These are phyloP conservation scores for Pangasius djambal DNA, from an alignment of 2,797 vertebrate species.

Conservation along the genomic window DNA sequence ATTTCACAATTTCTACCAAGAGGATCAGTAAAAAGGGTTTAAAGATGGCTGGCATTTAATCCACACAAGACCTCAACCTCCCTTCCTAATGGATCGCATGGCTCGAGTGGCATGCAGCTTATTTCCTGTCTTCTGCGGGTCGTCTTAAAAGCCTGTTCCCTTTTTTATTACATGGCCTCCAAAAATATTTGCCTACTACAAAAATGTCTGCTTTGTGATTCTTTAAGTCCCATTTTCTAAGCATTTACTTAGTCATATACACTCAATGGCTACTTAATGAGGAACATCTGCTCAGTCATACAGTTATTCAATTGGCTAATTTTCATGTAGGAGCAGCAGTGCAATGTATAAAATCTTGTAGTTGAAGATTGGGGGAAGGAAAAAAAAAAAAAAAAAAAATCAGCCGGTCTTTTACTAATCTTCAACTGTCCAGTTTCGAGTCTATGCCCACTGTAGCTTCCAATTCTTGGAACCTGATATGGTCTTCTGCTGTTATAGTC, in stretches of 20 bases:
- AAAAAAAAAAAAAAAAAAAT: neutral
- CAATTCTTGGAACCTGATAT: neutral
- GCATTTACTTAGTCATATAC: neutral
- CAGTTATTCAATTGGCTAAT: neutral
- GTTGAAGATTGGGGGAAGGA: neutral
- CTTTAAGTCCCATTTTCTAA: too few species aligned
- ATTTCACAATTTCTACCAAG: neutral
- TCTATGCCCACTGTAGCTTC: neutral
- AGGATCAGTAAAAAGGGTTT: neutral
- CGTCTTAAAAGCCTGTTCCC: conserved; percentile 72
- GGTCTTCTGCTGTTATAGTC: neutral
- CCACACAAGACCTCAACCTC: neutral
- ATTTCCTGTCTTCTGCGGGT: conserved; percentile 64
- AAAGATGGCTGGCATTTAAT: conserved; percentile 6
- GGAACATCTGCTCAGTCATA: neutral
- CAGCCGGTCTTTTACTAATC: neutral
- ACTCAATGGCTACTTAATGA: neutral
- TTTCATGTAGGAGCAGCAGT: neutral
- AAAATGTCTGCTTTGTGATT: neutral
- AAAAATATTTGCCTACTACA: conserved; percentile 66
- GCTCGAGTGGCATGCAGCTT: neutral
- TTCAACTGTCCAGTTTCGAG: neutral
- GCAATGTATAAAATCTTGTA: neutral
- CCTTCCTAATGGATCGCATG: conserved; percentile 8
- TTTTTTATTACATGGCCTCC: conserved; percentile 69